phyloP scores from a whole-genome alignment of 2,888 invertebrate genomes.

The Callinectes sapidus region DNA sequence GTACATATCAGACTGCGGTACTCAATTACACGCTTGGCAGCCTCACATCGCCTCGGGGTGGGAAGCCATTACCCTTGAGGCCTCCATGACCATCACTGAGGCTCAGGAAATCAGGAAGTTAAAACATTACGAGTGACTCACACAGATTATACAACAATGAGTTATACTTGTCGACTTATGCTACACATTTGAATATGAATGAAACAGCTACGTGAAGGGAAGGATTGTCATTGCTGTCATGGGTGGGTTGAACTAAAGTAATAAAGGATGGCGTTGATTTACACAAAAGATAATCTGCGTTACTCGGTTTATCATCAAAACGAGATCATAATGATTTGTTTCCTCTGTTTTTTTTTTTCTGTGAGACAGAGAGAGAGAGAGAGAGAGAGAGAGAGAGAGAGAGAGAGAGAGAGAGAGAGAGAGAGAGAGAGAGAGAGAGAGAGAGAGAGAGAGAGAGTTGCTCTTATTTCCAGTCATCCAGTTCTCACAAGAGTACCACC shows the following conservation, averaged over 20 bases:
- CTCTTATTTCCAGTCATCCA: too few relatives aligned
- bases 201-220: not conserved
- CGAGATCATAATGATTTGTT: not conserved
- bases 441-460: not conserved
- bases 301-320: not conserved
- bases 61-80: not conserved
- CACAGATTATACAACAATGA: not conserved
- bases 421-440: constrained; percentile 1
- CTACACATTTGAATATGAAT: not conserved
- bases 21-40: constrained; percentile 29
- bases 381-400: constrained; percentile 1
- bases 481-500: too few relatives aligned
- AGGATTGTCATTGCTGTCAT: not conserved
- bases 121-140: not conserved
- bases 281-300: not conserved
- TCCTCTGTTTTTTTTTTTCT: too few relatives aligned
- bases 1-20: not conserved
- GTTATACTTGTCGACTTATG: not conserved
- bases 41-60: not conserved
- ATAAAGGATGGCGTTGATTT: not conserved
- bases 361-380: not conserved
- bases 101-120: not conserved
- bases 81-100: not conserved
- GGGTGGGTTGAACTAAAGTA: not conserved
- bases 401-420: constrained; percentile 1